Percentiles rank a stretch among this genome's conserved stretches.
Evolutionary conservation across 2,113 vertebrate genomes (phyloP).

Genomic region (Mesoclemmys tuberculata): DNA sequence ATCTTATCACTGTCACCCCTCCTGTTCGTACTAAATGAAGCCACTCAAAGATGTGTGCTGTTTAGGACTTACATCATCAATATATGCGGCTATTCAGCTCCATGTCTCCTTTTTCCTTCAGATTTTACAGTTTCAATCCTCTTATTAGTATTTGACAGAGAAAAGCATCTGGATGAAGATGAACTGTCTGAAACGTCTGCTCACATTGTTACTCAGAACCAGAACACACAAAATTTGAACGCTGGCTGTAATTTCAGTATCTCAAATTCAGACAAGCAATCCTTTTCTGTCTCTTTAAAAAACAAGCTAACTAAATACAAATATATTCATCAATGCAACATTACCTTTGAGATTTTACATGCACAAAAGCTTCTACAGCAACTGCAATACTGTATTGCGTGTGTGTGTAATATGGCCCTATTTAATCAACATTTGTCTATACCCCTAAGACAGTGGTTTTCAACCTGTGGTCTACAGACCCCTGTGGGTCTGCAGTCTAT

Average conservation of each 20-base stretch:
- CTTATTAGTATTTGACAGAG: background rate
- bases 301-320: background rate
- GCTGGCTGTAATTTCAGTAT: rapidly evolving
- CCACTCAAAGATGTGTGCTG: background rate
- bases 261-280: background rate
- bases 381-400: background rate
- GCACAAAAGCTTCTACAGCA: background rate
- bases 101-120: background rate
- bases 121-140: background rate
- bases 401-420: background rate
- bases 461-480: too few species aligned
- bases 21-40: background rate
- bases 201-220: background rate
- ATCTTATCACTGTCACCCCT: background rate
- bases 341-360: background rate
- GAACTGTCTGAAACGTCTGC: background rate
- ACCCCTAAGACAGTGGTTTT: background rate
- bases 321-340: background rate
- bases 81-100: background rate
- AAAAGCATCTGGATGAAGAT: background rate
- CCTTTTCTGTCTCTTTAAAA: background rate
- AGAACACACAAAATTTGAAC: background rate
- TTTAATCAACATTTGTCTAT: background rate
- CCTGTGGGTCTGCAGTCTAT: too few species aligned
- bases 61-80: background rate